These are phyloP conservation scores for Hoplodrina ambigua DNA, from an alignment of 2,888 invertebrate genomes.

Conservation along the genomic window DNA sequence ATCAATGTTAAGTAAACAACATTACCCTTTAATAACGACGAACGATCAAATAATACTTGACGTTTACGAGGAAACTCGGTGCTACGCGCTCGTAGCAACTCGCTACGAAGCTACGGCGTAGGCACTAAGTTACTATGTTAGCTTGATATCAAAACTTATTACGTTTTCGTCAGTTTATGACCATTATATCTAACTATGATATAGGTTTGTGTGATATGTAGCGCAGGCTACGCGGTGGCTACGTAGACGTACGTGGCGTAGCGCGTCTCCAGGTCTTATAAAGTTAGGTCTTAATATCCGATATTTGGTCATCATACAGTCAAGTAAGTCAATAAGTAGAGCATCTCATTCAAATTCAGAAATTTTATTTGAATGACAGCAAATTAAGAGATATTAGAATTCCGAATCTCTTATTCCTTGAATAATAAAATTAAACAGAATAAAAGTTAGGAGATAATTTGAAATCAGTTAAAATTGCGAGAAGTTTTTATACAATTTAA, in stretches of 20 bases:
- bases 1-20: slow-evolving; percentile 58
- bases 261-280: not conserved
- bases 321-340: not conserved
- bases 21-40: slow-evolving; percentile 59
- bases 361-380: slow-evolving; percentile 2
- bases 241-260: not conserved
- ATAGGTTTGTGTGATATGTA: slow-evolving; percentile 27
- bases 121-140: slow-evolving; percentile 67
- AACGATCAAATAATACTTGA: slow-evolving; percentile 63
- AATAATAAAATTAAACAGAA: slow-evolving; percentile 4
- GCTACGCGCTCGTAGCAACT: slow-evolving; percentile 56
- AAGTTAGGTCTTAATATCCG: not conserved
- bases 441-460: not conserved
- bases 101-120: slow-evolving; percentile 63
- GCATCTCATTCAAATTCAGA: not conserved
- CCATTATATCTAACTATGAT: slow-evolving; percentile 53
- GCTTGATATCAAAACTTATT: slow-evolving; percentile 69
- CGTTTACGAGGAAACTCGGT: slow-evolving; percentile 62
- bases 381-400: slow-evolving; percentile 5
- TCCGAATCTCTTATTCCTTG: not conserved
- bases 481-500: not conserved
- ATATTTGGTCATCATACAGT: not conserved
- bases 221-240: slow-evolving; percentile 12
- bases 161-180: slow-evolving; percentile 63
- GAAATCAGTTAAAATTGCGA: not conserved